phyloP scores from a whole-genome alignment of 2,888 invertebrate genomes.

The Ophion slaviceki region DNA sequence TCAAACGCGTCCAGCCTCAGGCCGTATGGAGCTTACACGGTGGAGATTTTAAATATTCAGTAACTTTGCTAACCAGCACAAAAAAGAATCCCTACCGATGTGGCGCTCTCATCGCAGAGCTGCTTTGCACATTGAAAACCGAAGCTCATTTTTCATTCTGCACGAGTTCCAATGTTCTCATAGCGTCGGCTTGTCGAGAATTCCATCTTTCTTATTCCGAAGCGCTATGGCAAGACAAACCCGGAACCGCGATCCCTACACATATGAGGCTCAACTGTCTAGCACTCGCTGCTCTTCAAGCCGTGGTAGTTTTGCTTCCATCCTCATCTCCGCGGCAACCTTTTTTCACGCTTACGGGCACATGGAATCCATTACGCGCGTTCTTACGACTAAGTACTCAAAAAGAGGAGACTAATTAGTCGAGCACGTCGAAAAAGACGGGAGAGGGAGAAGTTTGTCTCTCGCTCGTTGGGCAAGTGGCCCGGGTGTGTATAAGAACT shows the following conservation, averaged over 20 bases:
- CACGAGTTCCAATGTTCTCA: slow-evolving; percentile 18
- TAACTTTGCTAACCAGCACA: not conserved
- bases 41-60: not conserved
- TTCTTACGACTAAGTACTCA: slow-evolving; percentile 72
- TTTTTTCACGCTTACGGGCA: slow-evolving; percentile 63
- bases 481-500: slow-evolving; percentile 48
- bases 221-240: slow-evolving; percentile 21
- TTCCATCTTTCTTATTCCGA: slow-evolving; percentile 19
- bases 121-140: slow-evolving; percentile 48
- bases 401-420: slow-evolving; percentile 71
- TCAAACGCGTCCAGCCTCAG: not conserved
- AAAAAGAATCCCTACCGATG: slow-evolving; percentile 41
- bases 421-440: slow-evolving; percentile 58
- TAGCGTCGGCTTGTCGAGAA: slow-evolving; percentile 4
- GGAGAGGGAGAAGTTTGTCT: slow-evolving; percentile 21
- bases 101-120: slow-evolving; percentile 1
- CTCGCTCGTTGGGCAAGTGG: slow-evolving; percentile 29
- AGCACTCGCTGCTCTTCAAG: slow-evolving; percentile 63
- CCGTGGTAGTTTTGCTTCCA: slow-evolving; percentile 62
- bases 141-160: slow-evolving; percentile 17
- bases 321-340: slow-evolving; percentile 45
- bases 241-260: slow-evolving; percentile 11
- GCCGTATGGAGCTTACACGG: not conserved
- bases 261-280: slow-evolving; percentile 34
- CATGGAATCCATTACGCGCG: slow-evolving; percentile 64